These are phyloP conservation scores for Eleutherodactylus coqui DNA, from an alignment of 2,797 vertebrate species.

Conservation along the genomic window DNA sequence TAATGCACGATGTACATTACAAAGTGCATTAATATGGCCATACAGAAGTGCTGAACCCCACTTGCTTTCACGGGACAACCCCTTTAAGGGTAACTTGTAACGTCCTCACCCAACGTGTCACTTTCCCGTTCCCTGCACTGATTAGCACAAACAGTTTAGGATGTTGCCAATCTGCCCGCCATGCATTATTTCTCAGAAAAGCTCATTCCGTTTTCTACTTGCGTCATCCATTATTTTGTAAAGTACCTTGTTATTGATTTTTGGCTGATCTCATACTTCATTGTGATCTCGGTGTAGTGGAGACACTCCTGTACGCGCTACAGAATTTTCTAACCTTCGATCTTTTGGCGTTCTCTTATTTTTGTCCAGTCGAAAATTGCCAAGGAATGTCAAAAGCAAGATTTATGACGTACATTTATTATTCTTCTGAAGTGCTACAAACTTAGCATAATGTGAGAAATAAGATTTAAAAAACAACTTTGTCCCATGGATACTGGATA, in stretches of 20 bases:
- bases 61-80: too few relatives aligned
- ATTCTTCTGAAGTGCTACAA: neutral
- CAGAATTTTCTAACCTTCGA: conserved; percentile 26
- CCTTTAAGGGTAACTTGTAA: neutral
- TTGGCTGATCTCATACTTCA: conserved; percentile 46
- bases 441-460: neutral
- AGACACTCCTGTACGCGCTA: neutral
- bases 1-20: too few relatives aligned
- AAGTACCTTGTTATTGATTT: conserved; percentile 48
- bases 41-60: too few relatives aligned
- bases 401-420: conserved; percentile 5
- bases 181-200: conserved; percentile 33
- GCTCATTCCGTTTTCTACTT: conserved; percentile 27
- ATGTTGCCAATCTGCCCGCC: conserved; percentile 34
- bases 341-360: neutral
- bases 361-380: neutral
- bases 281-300: conserved; percentile 38
- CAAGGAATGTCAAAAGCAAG: neutral
- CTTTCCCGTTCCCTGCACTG: neutral
- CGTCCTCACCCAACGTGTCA: neutral
- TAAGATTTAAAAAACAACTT: neutral
- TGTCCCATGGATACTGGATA: too few relatives aligned
- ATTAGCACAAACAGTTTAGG: conserved; percentile 40
- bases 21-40: too few relatives aligned
- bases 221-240: conserved; percentile 54